A percentile compares a stretch with the other conserved stretches of the same genome.
Evolutionary conservation across 2,888 invertebrate species (phyloP).

Genomic region (Cheilosia pagana): DNA sequence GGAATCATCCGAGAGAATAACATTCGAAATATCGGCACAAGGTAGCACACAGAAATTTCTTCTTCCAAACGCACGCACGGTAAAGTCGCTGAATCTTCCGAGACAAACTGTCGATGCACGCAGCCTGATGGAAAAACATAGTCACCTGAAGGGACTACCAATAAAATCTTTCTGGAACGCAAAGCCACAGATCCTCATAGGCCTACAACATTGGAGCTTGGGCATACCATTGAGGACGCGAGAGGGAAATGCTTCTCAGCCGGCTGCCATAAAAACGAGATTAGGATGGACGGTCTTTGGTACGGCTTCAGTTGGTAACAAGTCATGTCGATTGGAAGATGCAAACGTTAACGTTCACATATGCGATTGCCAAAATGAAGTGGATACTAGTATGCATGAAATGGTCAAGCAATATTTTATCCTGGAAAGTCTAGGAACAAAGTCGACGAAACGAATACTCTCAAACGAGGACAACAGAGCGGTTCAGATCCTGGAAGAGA

Average conservation of each 20-base stretch:
- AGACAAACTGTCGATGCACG: slow-evolving; percentile 1
- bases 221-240: slow-evolving; percentile 12
- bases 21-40: slow-evolving; percentile 14
- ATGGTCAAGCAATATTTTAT: slow-evolving; percentile 11
- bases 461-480: slow-evolving; percentile 21
- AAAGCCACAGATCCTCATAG: slow-evolving; percentile 10
- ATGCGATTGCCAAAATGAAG: slow-evolving; percentile 8
- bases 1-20: slow-evolving; percentile 12
- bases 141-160: slow-evolving; percentile 2
- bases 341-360: slow-evolving; percentile 5
- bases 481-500: slow-evolving; percentile 16
- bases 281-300: slow-evolving; percentile 32
- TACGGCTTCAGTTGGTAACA: neutral
- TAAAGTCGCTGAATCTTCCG: slow-evolving; percentile 18
- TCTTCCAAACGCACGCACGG: slow-evolving; percentile 13
- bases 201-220: slow-evolving; percentile 7
- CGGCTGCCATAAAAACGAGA: slow-evolving; percentile 16
- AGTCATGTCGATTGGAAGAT: too few relatives aligned
- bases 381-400: neutral
- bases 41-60: neutral
- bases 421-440: slow-evolving; percentile 8
- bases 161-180: slow-evolving; percentile 24
- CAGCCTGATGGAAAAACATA: neutral
- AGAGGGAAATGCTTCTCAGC: slow-evolving; percentile 5
- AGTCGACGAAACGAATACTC: neutral